A percentile compares a stretch with the other conserved stretches of the same genome.
These are phyloP conservation scores for Notolepis coatsorum DNA, from an alignment of 2,797 vertebrate species.

Conservation along the genomic window DNA sequence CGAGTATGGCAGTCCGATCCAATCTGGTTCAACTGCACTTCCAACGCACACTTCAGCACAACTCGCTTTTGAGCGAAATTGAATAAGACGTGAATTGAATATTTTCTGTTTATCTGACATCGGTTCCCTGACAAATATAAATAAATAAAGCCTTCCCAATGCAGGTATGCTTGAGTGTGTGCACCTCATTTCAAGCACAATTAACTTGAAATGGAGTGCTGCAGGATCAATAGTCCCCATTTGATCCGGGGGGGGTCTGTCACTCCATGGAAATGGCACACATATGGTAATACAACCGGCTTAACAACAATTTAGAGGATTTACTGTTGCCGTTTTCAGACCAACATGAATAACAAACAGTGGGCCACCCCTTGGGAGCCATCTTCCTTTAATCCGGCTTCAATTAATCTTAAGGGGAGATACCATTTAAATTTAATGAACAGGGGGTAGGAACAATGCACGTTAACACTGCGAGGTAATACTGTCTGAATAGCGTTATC, in stretches of 20 bases:
- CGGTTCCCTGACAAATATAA: conserved; percentile 80
- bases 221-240: conserved; percentile 89
- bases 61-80: conserved; percentile 77
- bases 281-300: conserved; percentile 85
- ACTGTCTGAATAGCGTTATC: conserved; percentile 39
- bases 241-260: conserved; percentile 84
- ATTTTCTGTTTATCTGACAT: conserved; percentile 79
- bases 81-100: conserved; percentile 80
- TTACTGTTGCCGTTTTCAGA: conserved; percentile 82
- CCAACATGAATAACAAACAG: conserved; percentile 82
- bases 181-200: conserved; percentile 91
- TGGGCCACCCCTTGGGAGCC: conserved; percentile 72
- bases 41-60: conserved; percentile 68
- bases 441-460: conserved; percentile 58
- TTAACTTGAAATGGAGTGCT: conserved; percentile 91
- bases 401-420: conserved; percentile 83
- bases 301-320: conserved; percentile 85
- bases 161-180: conserved; percentile 83
- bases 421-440: conserved; percentile 82
- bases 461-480: conserved; percentile 62
- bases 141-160: conserved; percentile 82
- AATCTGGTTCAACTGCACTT: conserved; percentile 68
- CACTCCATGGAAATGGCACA: conserved; percentile 85
- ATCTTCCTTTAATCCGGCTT: conserved; percentile 77
- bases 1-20: conserved; percentile 63